Percentiles rank a stretch among this genome's conserved stretches.
These are phyloP conservation scores for Prosopocoilus inquinatus DNA, from an alignment of 2,888 invertebrate genomes.

Conservation along the genomic window DNA sequence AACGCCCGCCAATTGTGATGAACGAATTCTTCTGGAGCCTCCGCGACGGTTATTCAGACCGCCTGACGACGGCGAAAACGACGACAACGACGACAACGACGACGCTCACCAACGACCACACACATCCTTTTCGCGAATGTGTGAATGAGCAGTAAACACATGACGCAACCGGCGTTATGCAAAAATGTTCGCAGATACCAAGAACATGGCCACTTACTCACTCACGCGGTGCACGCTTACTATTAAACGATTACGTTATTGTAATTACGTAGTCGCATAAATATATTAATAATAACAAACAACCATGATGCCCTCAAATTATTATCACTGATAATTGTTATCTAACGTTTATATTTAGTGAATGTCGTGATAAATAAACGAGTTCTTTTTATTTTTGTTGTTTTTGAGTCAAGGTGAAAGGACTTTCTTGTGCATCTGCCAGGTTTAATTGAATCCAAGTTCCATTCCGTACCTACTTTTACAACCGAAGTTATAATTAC, in stretches of 20 bases:
- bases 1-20: too few species aligned
- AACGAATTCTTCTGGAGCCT: not conserved
- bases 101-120: conserved; percentile 13
- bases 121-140: conserved; percentile 16
- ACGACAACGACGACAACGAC: conserved; percentile 3
- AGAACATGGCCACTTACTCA: conserved; percentile 13
- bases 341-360: too few species aligned
- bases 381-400: too few species aligned
- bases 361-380: too few species aligned
- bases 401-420: too few species aligned
- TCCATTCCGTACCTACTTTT: too few species aligned
- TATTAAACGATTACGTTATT: conserved; percentile 8
- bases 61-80: conserved; percentile 12
- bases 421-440: too few species aligned
- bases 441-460: too few species aligned
- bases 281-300: too few species aligned
- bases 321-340: too few species aligned
- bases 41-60: conserved; percentile 10
- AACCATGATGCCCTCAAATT: too few species aligned
- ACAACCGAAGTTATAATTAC: too few species aligned
- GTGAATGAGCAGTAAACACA: conserved; percentile 15
- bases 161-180: conserved; percentile 17
- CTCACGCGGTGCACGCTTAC: conserved; percentile 11
- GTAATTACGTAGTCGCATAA: not conserved
- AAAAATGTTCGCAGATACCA: conserved; percentile 17